Percentiles rank a stretch among this genome's conserved stretches.
Evolutionary conservation across 2,888 invertebrate species (phyloP).

Genomic region (Lasioglossum malachurum): DNA sequence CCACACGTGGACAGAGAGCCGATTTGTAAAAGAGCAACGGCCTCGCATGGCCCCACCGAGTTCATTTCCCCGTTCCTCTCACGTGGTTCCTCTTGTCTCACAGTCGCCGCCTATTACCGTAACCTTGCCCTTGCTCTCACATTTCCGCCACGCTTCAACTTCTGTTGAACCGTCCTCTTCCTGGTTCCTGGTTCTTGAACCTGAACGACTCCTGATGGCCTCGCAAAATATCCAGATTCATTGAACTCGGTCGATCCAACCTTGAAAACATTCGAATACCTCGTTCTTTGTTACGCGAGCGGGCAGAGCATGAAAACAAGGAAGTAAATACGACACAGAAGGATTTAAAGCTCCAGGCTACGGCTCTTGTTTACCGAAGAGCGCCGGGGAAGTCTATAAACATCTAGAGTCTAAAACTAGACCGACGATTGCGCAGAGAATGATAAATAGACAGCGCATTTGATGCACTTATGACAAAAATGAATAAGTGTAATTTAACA

Average conservation of each 20-base stretch:
- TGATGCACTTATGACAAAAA: too few relatives aligned
- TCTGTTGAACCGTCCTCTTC: conserved; percentile 34
- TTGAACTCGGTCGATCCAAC: not conserved
- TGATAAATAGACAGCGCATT: too few relatives aligned
- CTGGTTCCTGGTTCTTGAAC: conserved; percentile 26
- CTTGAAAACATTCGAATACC: not conserved
- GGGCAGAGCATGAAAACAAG: not conserved
- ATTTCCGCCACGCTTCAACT: conserved; percentile 55
- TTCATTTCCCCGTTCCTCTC: conserved; percentile 69
- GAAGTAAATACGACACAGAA: not conserved
- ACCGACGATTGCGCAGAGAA: not conserved
- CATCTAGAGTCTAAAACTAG: too few relatives aligned
- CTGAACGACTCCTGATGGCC: not conserved
- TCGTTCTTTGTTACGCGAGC: not conserved
- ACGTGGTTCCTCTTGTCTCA: conserved; percentile 54
- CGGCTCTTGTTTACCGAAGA: not conserved
- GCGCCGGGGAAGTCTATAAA: not conserved
- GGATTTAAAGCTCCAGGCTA: not conserved
- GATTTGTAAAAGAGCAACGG: conserved; percentile 76
- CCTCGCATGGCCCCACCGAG: conserved; percentile 76
- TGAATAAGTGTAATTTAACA: too few relatives aligned
- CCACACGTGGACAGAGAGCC: conserved; percentile 28
- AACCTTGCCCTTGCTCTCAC: conserved; percentile 77
- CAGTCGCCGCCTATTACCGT: conserved; percentile 64
- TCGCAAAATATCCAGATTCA: not conserved